Percentiles rank a stretch among this genome's conserved stretches.
These are phyloP conservation scores for Halictus ligatus DNA, from an alignment of 2,888 invertebrate species.

Conservation along the genomic window DNA sequence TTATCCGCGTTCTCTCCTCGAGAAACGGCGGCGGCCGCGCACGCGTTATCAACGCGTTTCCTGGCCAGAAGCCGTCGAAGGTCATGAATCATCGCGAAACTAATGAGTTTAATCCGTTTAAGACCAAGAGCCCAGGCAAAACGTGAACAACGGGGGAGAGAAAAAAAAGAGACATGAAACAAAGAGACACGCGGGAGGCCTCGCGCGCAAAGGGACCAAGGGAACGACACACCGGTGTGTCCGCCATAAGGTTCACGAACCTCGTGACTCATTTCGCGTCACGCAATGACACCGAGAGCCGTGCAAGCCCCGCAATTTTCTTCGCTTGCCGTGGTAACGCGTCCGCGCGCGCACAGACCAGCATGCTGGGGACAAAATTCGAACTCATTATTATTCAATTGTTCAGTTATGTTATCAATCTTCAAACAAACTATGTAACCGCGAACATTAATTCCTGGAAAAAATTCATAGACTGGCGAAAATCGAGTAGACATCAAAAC, in stretches of 20 bases:
- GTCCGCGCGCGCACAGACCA: conserved; percentile 4
- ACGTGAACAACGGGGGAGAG: neutral
- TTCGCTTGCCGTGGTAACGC: conserved; percentile 43
- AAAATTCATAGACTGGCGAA: neutral
- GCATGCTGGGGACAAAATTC: neutral
- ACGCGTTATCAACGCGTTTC: conserved; percentile 22
- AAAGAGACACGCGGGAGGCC: neutral
- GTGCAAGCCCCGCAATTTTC: conserved; percentile 59
- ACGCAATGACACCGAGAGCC: conserved; percentile 64
- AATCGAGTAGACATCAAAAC: neutral
- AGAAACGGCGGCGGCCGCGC: neutral
- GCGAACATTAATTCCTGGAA: neutral
- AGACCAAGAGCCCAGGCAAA: neutral
- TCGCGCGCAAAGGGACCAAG: conserved; percentile 20
- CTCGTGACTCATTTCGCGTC: conserved; percentile 67
- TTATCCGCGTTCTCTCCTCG: neutral
- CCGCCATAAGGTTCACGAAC: conserved; percentile 65
- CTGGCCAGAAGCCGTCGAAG: conserved; percentile 21
- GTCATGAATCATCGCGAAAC: conserved; percentile 32
- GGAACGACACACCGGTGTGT: conserved; percentile 40
- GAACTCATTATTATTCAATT: neutral
- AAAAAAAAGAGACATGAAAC: neutral
- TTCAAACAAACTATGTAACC: neutral
- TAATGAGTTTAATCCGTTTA: conserved; percentile 15
- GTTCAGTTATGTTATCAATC: neutral